These are phyloP conservation scores for Trogon melanurus DNA, from an alignment of 2,113 vertebrate species.

Conservation along the genomic window DNA sequence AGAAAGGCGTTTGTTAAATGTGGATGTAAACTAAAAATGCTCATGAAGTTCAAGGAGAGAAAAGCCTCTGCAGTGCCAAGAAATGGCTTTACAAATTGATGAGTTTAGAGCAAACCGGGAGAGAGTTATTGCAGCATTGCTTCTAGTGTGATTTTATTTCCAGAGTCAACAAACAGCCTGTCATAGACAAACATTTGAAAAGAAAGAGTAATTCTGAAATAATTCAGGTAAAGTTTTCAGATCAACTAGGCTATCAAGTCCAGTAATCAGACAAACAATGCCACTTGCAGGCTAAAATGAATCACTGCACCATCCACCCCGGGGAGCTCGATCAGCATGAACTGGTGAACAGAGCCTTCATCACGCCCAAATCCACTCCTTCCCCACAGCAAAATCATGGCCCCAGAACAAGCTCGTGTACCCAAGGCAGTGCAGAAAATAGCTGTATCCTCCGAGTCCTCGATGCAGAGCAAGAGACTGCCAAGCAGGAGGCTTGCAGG, in stretches of 20 bases:
- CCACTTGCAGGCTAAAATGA: slow-evolving; percentile 3
- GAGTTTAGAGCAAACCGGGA: background rate
- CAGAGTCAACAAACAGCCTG: background rate
- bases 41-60: background rate
- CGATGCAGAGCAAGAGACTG: background rate
- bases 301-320: background rate
- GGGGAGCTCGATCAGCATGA: fast-evolving
- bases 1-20: background rate
- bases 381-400: background rate
- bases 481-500: background rate
- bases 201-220: background rate
- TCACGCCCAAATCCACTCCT: background rate
- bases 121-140: background rate
- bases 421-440: background rate
- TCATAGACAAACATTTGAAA: background rate
- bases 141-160: background rate
- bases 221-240: background rate
- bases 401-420: background rate
- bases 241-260: too few relatives aligned
- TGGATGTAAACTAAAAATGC: background rate
- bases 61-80: background rate
- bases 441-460: background rate
- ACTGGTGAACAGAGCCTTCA: background rate
- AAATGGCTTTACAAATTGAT: background rate
- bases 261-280: slow-evolving; percentile 14